Evolutionary conservation across 2,888 invertebrate genomes (phyloP), one percentile per base, ranked within the genome.

Genomic region (Agapostemon virescens): DNA sequence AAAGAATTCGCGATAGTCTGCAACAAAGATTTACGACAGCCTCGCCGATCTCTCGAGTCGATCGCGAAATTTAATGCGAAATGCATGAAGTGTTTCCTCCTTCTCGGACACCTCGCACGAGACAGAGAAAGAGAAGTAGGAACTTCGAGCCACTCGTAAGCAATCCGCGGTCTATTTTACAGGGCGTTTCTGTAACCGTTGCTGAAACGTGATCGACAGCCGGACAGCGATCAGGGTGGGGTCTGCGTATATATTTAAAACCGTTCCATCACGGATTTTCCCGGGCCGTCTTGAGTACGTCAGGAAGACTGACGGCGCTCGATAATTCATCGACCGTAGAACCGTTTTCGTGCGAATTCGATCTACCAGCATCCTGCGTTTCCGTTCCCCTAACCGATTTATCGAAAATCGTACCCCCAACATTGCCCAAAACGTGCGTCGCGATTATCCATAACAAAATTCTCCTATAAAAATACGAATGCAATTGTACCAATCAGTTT

Each of bases 211-310:
- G 89, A 89, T 89, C 85, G 88, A 88, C 86, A 86, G 83, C 71
- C 77, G 82, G 74, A 81, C 74, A 83, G 72, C 52, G 82, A 83
- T 81, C 80, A 26, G 55, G 77, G 79, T 64, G 77, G 82, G 81
- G 77, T 80, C 68, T 45, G 70, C 69, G 83, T 85, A 84, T 89
- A 85, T 89, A 89, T 89, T 89, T 87, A 87, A 89, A 87, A 84
- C 78, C 72, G 81, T 86, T 89, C 85, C 86, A 86, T 87, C 88
- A 86, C 84, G 84, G 87, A 87, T 88, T 87, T 89, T 80, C 86
- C 87, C 84, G 84, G 81, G 83, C 80, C 76, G 82, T 79, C 82
- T 88, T 74, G 85, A 84, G 76, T 81, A 82, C 82, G 77, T 85
- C 86, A 81, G 40, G 61, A 36, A 77, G 75, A 82, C 82, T 74